Evolutionary conservation across 2,888 invertebrate genomes (phyloP), one percentile per base, ranked within the genome.

Genomic region (Cheilosia vernalis): DNA sequence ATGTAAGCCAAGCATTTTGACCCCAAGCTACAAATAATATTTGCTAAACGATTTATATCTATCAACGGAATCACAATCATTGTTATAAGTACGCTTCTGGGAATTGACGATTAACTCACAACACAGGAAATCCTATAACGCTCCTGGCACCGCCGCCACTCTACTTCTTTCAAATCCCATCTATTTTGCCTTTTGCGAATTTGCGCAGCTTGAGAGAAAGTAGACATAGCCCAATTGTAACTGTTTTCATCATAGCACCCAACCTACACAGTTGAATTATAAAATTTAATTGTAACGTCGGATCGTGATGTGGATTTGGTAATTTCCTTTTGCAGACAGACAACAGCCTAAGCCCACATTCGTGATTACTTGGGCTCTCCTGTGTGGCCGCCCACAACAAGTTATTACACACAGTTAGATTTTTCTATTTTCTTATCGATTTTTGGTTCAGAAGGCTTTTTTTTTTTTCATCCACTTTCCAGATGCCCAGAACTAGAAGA

Each of bases 401-500:
- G 0, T 19, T 19, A 47, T 47, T 47, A 3, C 17, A 47, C 19
- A n/a, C 47, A 9, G 33, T 55, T 56, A 4, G 17, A 55, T 42
- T 27, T 27, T 24, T 30, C 21, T 27, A 7, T 15, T 53, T 80
- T 53, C 30, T 76, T 42, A 19, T 42, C 53, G 9, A 64, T 56
- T 42, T 58, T 56, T 49, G 3, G 74, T 66, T 47, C 0, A 13
- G 0, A 13, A 5, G 1, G 6, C 6, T 27, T 2, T 51, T 21
- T 51, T 13, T 21, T 10, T 2, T 49, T 21, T 24, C 6, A n/a
- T 51, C 21, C 15, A 51, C 92, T 92, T 73, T 93, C 7, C 44
- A 96, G 96, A 96, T 96, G 96, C 96, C 96, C 90, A 95, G 96
- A 89, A 95, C 95, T 88, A 94, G 96, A 89, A 95, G 96, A 93